Evolutionary conservation across 2,113 vertebrate genomes (phyloP).

Genomic region (western clawed frog (Xenopus tropicalis)): UCB_Xtro_10.0 CM004447.2:109255001-109255500

Average conservation of each 20-base stretch:
- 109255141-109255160: no score
- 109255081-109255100: no score
- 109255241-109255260: conserved; percentile 1
- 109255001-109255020: no score
- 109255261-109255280: conserved; percentile 27
- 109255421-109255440: conserved; percentile 30
- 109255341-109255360: conserved; percentile 40
- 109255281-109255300: conserved; percentile 27
- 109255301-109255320: conserved; percentile 41
- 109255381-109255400: conserved; percentile 36
- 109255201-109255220: conserved; percentile 15
- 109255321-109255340: conserved; percentile 35
- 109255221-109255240: conserved; percentile 15
- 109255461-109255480: conserved; percentile 4
- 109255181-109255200: background rate
- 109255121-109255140: no score
- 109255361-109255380: conserved; percentile 39
- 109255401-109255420: conserved; percentile 41
- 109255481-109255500: conserved; percentile 19
- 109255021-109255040: no score
- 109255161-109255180: background rate
- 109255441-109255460: conserved; percentile 23
- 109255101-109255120: no score
- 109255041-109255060: no score
- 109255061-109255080: no score